These are phyloP conservation scores for Brenthis hecate DNA, from an alignment of 2,888 invertebrate species.

Conservation along the genomic window DNA sequence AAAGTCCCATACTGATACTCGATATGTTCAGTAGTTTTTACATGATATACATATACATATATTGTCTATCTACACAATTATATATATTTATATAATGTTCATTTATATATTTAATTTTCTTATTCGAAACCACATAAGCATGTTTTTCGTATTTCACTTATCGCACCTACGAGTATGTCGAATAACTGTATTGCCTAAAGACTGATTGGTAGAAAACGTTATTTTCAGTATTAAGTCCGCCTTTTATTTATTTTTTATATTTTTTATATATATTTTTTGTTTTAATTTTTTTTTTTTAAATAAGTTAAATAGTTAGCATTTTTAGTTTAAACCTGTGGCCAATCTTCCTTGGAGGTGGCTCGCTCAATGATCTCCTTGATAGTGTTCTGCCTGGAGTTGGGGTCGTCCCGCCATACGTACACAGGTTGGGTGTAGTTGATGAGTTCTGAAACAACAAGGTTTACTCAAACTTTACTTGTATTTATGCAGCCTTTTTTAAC, in stretches of 20 bases:
- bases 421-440: slow-evolving; percentile 97
- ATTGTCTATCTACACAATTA: too few relatives aligned
- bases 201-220: neutral
- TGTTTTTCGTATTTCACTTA: too few relatives aligned
- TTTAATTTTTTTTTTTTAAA: neutral
- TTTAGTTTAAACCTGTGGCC: slow-evolving; percentile 87
- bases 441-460: slow-evolving; percentile 83
- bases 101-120: too few relatives aligned
- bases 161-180: too few relatives aligned
- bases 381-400: slow-evolving; percentile 94
- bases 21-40: too few relatives aligned
- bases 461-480: neutral
- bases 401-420: slow-evolving; percentile 96
- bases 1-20: too few relatives aligned
- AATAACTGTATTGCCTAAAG: too few relatives aligned
- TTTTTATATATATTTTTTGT: neutral
- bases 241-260: too few relatives aligned
- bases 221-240: neutral
- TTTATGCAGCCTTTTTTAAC: too few relatives aligned
- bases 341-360: slow-evolving; percentile 91
- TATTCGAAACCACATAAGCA: too few relatives aligned
- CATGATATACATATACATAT: too few relatives aligned
- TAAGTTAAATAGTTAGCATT: neutral
- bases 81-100: too few relatives aligned
- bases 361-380: slow-evolving; percentile 93